Conservation (phyloP, 2,113 vertebrate species). For the Coracopsis vasa region DNA sequence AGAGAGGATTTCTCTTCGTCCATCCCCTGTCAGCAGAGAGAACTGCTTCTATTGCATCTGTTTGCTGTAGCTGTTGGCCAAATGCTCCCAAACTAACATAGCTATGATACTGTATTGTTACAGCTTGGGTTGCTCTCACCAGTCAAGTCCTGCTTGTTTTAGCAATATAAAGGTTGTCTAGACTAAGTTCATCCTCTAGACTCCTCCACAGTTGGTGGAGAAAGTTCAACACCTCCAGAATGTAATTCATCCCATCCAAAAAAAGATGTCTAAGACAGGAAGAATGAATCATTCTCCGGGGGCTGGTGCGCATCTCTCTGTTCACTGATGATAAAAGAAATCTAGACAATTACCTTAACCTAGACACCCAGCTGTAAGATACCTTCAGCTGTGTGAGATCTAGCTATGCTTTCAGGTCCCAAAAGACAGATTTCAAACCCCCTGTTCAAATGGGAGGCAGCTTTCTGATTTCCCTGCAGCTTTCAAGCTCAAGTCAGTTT, state of each 20-base stretch:
- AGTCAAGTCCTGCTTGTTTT: background rate
- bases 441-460: slow-evolving; percentile 7
- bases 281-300: slow-evolving; percentile 66
- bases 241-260: slow-evolving; percentile 58
- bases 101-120: background rate
- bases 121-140: background rate
- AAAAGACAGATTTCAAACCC: slow-evolving; percentile 32
- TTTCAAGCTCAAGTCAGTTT: slow-evolving; percentile 41
- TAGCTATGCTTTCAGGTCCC: slow-evolving; percentile 31
- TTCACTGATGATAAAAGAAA: slow-evolving; percentile 64
- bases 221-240: slow-evolving; percentile 62
- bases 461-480: slow-evolving; percentile 45
- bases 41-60: background rate
- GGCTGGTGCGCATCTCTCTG: slow-evolving; percentile 34
- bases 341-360: slow-evolving; percentile 67
- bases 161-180: background rate
- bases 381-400: slow-evolving; percentile 36
- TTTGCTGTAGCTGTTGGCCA: background rate
- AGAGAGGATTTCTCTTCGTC: background rate
- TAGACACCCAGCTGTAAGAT: slow-evolving; percentile 61
- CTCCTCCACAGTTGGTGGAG: slow-evolving; percentile 2
- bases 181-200: slow-evolving; percentile 46
- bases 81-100: background rate
- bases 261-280: slow-evolving; percentile 58
- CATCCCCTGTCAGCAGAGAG: background rate